Evolutionary conservation across 2,113 vertebrate genomes (phyloP), one percentile per base, ranked within the genome.

Genomic region (Nesogale talazaci): DNA sequence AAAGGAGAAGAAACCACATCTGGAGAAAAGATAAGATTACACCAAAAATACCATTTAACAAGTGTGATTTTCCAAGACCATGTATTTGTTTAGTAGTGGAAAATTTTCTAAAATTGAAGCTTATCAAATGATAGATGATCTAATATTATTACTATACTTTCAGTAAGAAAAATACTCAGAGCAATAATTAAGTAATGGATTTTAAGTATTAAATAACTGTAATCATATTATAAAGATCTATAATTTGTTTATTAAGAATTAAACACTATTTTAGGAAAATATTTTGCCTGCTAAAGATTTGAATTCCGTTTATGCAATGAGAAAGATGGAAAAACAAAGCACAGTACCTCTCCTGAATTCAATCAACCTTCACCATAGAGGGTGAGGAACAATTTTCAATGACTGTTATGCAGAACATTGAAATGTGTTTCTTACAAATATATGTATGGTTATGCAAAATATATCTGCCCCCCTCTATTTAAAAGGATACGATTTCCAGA

Each of bases 261-360:
- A 85, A 86, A 90, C 59, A 9, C 92, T 74, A 72, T 80, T 76
- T 86, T 56, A 90, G 17, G 59, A 94, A 83, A 79, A 22, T 63
- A 25, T n/a, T 1, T 86, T 81, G 69, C 6, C 79, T 42, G 40
- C 16, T 79, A 8, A 87, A 63, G 5, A 0, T n/a, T 93, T 88
- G 89, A 94, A 83, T 1, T 52, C 46, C 10, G 36, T 7, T 92
- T 31, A 96, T 77, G 59, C 90, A 95, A 91, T 88, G 83, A 84
- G 17, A 40, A 36, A 81, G 17, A 93, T 88, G 31, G 94, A 83
- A 93, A 31, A 74, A 88, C 74, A 19, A 12, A 74, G 56, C 1
- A 69, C 23, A 89, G 25, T 31, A 88, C 52, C 23, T 88, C 4
- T 69, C 83, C 69, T 34, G 34, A 76, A 86, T 20, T 20, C 9